Base-by-base conservation (phyloP, 2,888 invertebrate genomes). In the Megalurothrips usitatus region DNA sequence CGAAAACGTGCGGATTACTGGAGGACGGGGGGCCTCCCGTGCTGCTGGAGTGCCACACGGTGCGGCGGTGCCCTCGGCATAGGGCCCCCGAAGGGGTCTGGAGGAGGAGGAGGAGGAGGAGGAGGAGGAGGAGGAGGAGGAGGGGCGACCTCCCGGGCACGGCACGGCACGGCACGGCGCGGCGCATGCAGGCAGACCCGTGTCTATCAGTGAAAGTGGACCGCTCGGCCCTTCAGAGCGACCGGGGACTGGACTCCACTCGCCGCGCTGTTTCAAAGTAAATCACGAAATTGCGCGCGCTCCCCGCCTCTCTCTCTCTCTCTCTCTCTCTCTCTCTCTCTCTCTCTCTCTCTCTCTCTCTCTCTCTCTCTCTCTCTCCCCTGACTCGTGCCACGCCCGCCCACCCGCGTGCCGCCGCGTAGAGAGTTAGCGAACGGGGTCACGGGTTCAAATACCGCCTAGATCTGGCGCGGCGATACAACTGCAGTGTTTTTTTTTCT, bases 251-350 rank as follows among this genome's bases (percentile, higher is more conserved):
- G 34, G 58, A 58, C 58, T 58, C 14, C 6, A 19, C n/a, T 58
- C 58, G 58, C 58, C 19, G 58, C 58, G 58, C 58, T 58, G 58
- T 58, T 58, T 58, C 58, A 58, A n/a, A 58, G 58, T 58, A 58
- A 58, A 58, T 58, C 58, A 58, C 58, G 58, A 58, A 58, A 58
- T 58, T 58, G n/a, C 58, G 58, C 17, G 58, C n/a, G 58, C 6
- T 10, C 14, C 19, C 58, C 14, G 58, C 58, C 19, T 17, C 58
- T 0, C n/a, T 14, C 58, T 17, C 58, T 58, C 17, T 9, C 52
- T 2, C 1, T 52, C 52, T 19, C 14, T 12, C 52, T 52, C 58
- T n/a, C 17, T 6, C 58, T 17, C 58, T 6, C 19, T 17, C 17
- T 14, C 58, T 17, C 58, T 58, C 17, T 9, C 52, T 2, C 1